phyloP scores from a whole-genome alignment of 2,888 invertebrate species.

The Hydriomena furcata region DNA sequence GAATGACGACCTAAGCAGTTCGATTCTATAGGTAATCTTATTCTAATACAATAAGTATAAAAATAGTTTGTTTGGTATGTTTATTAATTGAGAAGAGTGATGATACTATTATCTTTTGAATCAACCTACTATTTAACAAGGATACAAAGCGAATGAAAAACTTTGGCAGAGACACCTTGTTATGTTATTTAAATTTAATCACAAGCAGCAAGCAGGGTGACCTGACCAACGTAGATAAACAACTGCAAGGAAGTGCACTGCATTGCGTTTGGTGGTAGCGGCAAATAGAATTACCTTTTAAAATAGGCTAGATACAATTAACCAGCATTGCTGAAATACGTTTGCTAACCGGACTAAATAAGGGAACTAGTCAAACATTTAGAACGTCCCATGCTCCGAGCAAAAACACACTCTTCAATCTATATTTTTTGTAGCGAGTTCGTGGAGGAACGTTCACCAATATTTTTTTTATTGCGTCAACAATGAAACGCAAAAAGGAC shows the following conservation, averaged over 20 bases:
- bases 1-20: too few species aligned
- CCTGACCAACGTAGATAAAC: neutral
- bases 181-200: too few species aligned
- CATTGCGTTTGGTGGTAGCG: neutral
- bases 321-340: neutral
- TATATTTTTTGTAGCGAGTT: neutral
- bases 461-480: conserved; percentile 12
- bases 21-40: too few species aligned
- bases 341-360: conserved; percentile 1
- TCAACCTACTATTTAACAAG: too few species aligned
- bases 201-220: neutral
- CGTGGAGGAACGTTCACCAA: neutral
- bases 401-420: neutral
- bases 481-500: conserved; percentile 10
- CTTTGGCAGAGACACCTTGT: too few species aligned
- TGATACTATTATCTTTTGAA: too few species aligned
- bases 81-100: too few species aligned
- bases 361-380: conserved; percentile 1
- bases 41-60: too few species aligned
- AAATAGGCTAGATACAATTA: neutral
- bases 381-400: neutral
- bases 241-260: conserved; percentile 6
- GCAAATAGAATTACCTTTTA: neutral
- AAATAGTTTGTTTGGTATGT: too few species aligned
- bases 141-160: too few species aligned